A percentile compares a stretch with the other conserved stretches of the same genome.
These are phyloP conservation scores for Cheilosia impressa DNA, from an alignment of 2,888 invertebrate genomes.

Conservation along the genomic window DNA sequence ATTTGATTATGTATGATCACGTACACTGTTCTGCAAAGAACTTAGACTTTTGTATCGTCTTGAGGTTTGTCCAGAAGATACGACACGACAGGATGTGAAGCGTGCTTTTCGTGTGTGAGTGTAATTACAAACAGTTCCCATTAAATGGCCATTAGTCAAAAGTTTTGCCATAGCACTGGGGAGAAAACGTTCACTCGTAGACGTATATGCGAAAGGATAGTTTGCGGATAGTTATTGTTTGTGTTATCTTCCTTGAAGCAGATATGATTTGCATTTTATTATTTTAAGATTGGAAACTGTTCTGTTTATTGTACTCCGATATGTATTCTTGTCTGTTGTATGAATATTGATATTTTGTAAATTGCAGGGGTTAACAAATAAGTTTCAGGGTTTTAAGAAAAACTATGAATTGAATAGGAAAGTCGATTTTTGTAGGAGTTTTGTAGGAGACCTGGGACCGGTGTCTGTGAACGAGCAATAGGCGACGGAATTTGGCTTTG, in stretches of 20 bases:
- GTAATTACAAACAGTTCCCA: conserved; percentile 71
- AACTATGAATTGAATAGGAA: too few relatives aligned
- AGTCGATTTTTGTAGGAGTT: too few relatives aligned
- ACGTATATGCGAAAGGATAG: conserved; percentile 26
- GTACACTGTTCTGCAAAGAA: conserved; percentile 62
- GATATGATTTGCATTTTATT: conserved; percentile 74
- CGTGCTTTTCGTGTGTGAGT: conserved; percentile 56
- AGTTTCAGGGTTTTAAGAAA: not conserved
- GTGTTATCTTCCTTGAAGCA: conserved; percentile 47
- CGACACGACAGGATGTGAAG: not conserved
- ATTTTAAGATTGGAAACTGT: conserved; percentile 50
- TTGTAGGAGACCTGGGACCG: too few relatives aligned
- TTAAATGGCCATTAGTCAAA: conserved; percentile 74
- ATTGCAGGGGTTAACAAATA: not conserved
- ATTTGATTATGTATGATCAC: conserved; percentile 77
- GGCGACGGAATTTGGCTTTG: too few relatives aligned
- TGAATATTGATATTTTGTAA: not conserved
- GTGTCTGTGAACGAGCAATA: too few relatives aligned
- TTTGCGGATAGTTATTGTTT: conserved; percentile 63
- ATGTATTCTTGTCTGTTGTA: conserved; percentile 1
- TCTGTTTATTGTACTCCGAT: conserved; percentile 40
- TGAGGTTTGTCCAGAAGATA: conserved; percentile 57
- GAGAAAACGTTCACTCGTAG: not conserved
- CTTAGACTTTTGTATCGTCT: conserved; percentile 60
- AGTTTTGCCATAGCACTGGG: conserved; percentile 17